Conservation (phyloP, 2,888 invertebrate species). For the Agrochola lota region DNA sequence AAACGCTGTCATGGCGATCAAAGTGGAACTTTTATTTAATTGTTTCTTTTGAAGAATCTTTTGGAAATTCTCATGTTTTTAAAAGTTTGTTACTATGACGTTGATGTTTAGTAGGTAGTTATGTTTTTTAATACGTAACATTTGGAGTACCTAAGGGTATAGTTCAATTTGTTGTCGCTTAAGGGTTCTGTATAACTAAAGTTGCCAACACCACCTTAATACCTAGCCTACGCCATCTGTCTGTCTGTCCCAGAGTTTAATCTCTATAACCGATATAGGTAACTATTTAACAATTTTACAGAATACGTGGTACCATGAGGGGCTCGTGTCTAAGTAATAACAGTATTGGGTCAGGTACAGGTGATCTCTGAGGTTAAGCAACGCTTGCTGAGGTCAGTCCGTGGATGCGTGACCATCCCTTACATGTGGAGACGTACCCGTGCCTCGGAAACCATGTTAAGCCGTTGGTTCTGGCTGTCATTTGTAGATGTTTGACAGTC, state of each 20-base stretch:
- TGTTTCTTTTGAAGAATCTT: slow-evolving; percentile 74
- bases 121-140: neutral
- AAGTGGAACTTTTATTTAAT: slow-evolving; percentile 71
- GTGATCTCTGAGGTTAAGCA: too few species aligned
- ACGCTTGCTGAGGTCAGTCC: too few species aligned
- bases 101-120: too few species aligned
- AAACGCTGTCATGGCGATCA: slow-evolving; percentile 77
- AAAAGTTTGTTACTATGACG: slow-evolving; percentile 27
- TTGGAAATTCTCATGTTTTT: slow-evolving; percentile 9
- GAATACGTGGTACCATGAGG: too few species aligned
- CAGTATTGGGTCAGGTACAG: too few species aligned
- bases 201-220: neutral
- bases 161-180: neutral
- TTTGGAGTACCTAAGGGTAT: neutral
- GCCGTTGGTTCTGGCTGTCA: too few species aligned
- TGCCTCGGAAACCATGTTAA: too few species aligned
- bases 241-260: neutral
- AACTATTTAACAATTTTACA: too few species aligned
- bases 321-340: too few species aligned
- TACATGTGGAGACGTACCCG: too few species aligned
- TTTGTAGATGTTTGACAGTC: too few species aligned
- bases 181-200: neutral
- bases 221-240: neutral
- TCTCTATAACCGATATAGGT: neutral
- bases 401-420: too few species aligned